Percentiles rank a stretch among this genome's conserved stretches.
phyloP scores from a whole-genome alignment of 2,797 vertebrate genomes.

The Poeciliopsis turneri region DNA sequence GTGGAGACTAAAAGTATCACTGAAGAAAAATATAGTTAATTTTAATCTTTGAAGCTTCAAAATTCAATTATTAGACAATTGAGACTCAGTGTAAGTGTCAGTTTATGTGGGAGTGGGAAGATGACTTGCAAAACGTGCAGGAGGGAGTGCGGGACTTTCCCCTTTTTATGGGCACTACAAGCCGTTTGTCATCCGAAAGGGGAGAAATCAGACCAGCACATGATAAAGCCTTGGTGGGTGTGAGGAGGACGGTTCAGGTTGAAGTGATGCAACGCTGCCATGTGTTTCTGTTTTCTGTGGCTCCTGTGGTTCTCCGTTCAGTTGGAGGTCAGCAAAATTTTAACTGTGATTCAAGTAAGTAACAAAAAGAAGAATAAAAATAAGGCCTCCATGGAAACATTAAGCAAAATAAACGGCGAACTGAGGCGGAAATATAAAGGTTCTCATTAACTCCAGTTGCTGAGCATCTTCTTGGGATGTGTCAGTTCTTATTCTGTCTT shows the following conservation, averaged over 20 bases:
- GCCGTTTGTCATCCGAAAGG: neutral
- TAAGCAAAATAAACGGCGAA: neutral
- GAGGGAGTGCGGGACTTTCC: neutral
- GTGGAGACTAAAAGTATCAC: neutral
- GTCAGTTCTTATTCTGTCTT: neutral
- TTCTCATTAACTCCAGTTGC: neutral
- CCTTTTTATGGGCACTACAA: neutral
- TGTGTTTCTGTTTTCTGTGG: neutral
- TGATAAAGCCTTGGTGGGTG: too few species aligned
- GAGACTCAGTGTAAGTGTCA: neutral
- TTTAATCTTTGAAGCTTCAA: neutral
- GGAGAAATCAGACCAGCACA: too few species aligned
- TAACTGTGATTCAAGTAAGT: neutral
- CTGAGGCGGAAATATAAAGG: neutral
- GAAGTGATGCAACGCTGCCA: neutral
- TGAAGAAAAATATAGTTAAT: neutral
- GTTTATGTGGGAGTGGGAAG: neutral
- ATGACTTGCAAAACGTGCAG: neutral
- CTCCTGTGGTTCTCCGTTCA: neutral
- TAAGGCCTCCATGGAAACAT: neutral
- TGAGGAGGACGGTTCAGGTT: neutral
- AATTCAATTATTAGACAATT: neutral
- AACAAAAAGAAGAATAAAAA: neutral
- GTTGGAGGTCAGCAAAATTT: neutral
- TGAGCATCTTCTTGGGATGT: too few species aligned